Base-by-base conservation (phyloP, 2,888 invertebrate genomes). In the Anoplius nigerrimus region DNA sequence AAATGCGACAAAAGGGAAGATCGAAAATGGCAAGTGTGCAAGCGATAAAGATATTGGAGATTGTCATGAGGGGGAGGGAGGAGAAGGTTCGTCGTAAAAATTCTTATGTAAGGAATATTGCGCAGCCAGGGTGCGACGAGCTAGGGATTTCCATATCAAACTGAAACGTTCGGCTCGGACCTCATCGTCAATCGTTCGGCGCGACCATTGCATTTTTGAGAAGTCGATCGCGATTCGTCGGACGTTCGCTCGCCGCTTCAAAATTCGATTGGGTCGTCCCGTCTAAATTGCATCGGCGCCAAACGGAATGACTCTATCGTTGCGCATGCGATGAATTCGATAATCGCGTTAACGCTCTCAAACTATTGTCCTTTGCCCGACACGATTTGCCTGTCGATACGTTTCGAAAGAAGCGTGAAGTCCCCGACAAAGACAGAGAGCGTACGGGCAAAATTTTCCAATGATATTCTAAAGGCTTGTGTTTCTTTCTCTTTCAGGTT, bases 401-500 rank as follows among this genome's bases (percentile, higher is more conserved):
- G n/a, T n/a, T n/a, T n/a, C n/a, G n/a, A n/a, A n/a, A n/a, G n/a
- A n/a, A n/a, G n/a, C n/a, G n/a, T n/a, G n/a, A n/a, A n/a, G n/a
- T 34, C 11, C 11, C 11, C 34, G 34, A 2, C 11, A 6, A 13
- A 34, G 6, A 34, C 11, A 34, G 34, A 24, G 24, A 24, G 24
- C 2, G 24, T 4, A 24, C 24, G 24, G 3, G 24, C 24, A 24
- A 34, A 34, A 34, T 34, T 11, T 34, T 34, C 11, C 11, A 2
- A 11, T 34, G 11, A 34, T 13, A 6, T 5, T 5, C 1, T 34
- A n/a, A n/a, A n/a, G n/a, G 1, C 34, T 34, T 34, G 11, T 34
- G 11, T 22, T 42, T 55, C 18, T 27, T 62, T 62, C 53, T 16
- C 52, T 16, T 74, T 73, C 66, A 76, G 80, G 56, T 68, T 43